Evolutionary conservation across 2,113 vertebrate species (phyloP).

Genomic region (Glaucidium brasilianum): DNA sequence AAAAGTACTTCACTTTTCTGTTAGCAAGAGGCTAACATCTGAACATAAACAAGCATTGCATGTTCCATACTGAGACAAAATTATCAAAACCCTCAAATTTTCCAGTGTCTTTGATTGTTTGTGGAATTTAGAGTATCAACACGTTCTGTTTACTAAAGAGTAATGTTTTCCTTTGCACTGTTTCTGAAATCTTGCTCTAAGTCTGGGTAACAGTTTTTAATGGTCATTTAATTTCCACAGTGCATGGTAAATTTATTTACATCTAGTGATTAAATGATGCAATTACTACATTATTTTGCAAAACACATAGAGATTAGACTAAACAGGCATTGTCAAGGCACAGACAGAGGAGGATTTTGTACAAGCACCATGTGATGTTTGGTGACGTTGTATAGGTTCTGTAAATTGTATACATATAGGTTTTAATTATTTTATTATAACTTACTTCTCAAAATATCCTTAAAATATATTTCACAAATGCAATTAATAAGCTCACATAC

Average conservation of each 20-base stretch:
- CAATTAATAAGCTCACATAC: neutral
- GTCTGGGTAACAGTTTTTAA: neutral
- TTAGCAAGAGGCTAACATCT: neutral
- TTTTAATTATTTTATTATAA: neutral
- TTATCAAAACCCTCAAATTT: neutral
- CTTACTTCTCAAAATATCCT: neutral
- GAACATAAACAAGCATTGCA: neutral
- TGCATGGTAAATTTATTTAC: fast-evolving
- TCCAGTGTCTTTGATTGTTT: neutral
- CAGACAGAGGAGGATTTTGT: fast-evolving
- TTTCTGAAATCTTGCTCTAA: neutral
- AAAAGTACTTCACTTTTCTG: neutral
- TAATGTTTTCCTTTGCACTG: neutral
- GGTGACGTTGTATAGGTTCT: neutral
- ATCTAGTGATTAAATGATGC: neutral
- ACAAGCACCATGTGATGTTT: neutral
- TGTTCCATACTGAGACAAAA: neutral
- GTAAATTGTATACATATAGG: neutral
- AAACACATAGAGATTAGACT: neutral
- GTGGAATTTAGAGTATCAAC: neutral
- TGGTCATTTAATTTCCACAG: neutral
- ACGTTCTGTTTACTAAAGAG: neutral
- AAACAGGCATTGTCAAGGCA: neutral
- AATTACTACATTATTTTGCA: neutral
- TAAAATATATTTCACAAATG: neutral